These are phyloP conservation scores for Amia ocellicauda DNA, from an alignment of 2,113 vertebrate genomes.

Conservation along the genomic window DNA sequence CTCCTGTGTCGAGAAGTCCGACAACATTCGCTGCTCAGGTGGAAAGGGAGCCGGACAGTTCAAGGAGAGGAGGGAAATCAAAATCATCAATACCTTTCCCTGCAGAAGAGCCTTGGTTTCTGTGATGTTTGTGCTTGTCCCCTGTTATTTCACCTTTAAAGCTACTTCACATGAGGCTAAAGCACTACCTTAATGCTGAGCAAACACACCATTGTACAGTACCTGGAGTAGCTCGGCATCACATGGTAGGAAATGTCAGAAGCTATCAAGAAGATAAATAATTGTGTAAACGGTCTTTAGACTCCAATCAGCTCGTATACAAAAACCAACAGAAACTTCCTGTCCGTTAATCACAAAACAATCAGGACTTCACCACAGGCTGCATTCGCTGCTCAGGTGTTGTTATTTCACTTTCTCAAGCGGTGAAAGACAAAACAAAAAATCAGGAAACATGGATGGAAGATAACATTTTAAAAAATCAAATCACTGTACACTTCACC, in stretches of 20 bases:
- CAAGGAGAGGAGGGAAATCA: too few relatives aligned
- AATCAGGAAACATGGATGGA: background rate
- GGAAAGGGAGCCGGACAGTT: too few relatives aligned
- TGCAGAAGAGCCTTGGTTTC: too few relatives aligned
- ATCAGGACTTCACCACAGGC: conserved; percentile 24
- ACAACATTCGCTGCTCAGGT: too few relatives aligned
- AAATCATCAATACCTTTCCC: too few relatives aligned
- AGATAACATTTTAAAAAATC: background rate
- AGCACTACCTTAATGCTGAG: conserved; percentile 14
- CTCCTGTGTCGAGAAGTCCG: too few relatives aligned
- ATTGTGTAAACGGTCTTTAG: conserved; percentile 26
- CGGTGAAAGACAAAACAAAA: conserved; percentile 5
- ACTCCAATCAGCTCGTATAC: conserved; percentile 23
- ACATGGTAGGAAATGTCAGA: background rate
- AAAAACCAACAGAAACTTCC: conserved; percentile 41
- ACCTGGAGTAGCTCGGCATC: conserved; percentile 23
- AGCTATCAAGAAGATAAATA: conserved; percentile 22
- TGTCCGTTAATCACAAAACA: conserved; percentile 41
- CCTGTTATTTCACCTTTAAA: too few relatives aligned
- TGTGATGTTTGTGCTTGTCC: too few relatives aligned
- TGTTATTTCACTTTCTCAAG: background rate
- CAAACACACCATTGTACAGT: conserved; percentile 34
- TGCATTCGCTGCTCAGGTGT: background rate
- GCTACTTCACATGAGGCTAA: too few relatives aligned
- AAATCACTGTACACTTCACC: too few relatives aligned